A percentile compares a stretch with the other conserved stretches of the same genome.
Evolutionary conservation across 2,888 invertebrate genomes (phyloP).

Genomic region (Limulus polyphemus): DNA sequence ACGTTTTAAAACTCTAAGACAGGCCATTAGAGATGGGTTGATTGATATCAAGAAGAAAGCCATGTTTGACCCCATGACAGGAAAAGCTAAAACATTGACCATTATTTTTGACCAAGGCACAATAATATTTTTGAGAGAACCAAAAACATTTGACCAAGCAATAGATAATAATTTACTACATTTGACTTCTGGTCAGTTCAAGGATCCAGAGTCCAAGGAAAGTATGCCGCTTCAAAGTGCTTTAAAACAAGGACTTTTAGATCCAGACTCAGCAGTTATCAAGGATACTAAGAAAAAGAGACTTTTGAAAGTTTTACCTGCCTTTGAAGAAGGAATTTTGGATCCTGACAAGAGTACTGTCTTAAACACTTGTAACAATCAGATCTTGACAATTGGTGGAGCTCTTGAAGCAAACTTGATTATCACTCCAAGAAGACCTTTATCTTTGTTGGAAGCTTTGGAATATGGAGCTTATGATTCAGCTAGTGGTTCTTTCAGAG

Average conservation of each 20-base stretch:
- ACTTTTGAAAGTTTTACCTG: slow-evolving; percentile 38
- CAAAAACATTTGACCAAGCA: slow-evolving; percentile 64
- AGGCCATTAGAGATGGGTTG: slow-evolving; percentile 69
- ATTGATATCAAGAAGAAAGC: slow-evolving; percentile 59
- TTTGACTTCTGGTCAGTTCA: slow-evolving; percentile 53
- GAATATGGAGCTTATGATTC: slow-evolving; percentile 71
- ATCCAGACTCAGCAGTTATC: slow-evolving; percentile 58
- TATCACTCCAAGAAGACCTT: slow-evolving; percentile 57
- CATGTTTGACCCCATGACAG: slow-evolving; percentile 54
- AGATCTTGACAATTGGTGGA: slow-evolving; percentile 33
- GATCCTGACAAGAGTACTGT: slow-evolving; percentile 31
- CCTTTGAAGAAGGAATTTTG: slow-evolving; percentile 37
- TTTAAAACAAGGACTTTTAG: slow-evolving; percentile 52
- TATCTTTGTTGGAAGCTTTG: slow-evolving; percentile 65
- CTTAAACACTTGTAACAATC: slow-evolving; percentile 15
- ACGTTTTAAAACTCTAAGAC: slow-evolving; percentile 65
- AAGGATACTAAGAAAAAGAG: slow-evolving; percentile 33
- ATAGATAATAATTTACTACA: slow-evolving; percentile 60
- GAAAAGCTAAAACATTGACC: slow-evolving; percentile 52
- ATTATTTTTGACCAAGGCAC: slow-evolving; percentile 62
- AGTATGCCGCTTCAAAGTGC: slow-evolving; percentile 34
- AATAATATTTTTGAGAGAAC: slow-evolving; percentile 58
- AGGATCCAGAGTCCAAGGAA: slow-evolving; percentile 59
- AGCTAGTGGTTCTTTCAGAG: slow-evolving; percentile 60
- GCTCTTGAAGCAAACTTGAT: slow-evolving; percentile 29